A percentile compares a stretch with the other conserved stretches of the same genome.
phyloP scores from a whole-genome alignment of 2,888 invertebrate species.

The Tinea trinotella region DNA sequence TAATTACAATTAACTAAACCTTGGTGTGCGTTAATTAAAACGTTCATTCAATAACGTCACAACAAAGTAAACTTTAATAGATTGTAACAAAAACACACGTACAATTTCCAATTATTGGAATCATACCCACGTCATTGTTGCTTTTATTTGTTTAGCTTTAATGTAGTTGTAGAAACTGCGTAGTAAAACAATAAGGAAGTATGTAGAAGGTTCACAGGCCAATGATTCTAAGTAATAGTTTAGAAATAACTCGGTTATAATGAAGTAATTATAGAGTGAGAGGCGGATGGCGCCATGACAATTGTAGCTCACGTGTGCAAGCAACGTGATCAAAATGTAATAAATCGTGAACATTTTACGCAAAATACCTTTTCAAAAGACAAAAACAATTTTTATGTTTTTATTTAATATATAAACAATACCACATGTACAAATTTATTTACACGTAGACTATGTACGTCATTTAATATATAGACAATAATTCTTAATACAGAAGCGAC shows the following conservation, averaged over 20 bases:
- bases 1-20: too few species aligned
- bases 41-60: neutral
- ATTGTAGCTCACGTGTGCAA: neutral
- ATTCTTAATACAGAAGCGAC: conserved; percentile 48
- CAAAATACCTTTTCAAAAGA: neutral
- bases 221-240: conserved; percentile 16
- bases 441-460: too few species aligned
- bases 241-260: conserved; percentile 16
- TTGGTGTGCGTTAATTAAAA: too few species aligned
- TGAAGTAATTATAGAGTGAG: conserved; percentile 12
- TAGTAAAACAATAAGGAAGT: conserved; percentile 7
- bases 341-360: neutral
- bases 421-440: too few species aligned
- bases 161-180: neutral
- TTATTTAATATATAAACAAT: too few species aligned
- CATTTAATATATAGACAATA: too few species aligned
- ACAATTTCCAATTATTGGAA: neutral
- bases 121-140: neutral
- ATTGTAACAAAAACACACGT: neutral
- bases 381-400: neutral
- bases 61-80: neutral
- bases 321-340: neutral
- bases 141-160: neutral
- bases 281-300: conserved; percentile 9
- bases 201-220: conserved; percentile 7